Base-by-base conservation (phyloP, 2,113 vertebrate species). In the Myotis yumanensis region DNA sequence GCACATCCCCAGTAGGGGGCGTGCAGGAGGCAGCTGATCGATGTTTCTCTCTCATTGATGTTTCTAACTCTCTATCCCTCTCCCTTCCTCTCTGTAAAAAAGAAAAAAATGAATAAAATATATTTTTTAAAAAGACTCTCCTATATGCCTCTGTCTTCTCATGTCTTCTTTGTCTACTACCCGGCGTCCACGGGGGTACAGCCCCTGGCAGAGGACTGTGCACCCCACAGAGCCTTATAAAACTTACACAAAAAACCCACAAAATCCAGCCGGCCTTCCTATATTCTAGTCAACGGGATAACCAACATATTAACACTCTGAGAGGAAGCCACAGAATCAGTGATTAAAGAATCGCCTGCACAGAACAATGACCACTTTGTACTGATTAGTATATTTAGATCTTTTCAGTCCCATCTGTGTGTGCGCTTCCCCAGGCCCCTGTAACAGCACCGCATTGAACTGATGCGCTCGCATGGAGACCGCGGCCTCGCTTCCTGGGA, bases 211-310 rank as follows among this genome's bases (percentile, higher is more conserved):
- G 46, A 46, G 46, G 46, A 46, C 46, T 46, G 46, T 46, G 46
- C 46, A 46, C 46, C 46, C 46, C 46, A 46, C 46, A 12, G 11
- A 52, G 32, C 62, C 75, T 86, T 89, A 75, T 5, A 80, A 92
- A 90, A 96, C 35, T 32, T 73, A 48, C 66, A 79, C 80, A 86
- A 93, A 95, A 86, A n/a, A n/a, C n/a, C n/a, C n/a, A n/a, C n/a
- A n/a, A n/a, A n/a, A n/a, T n/a, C 59, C 73, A 35, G 16, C 72
- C 72, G 46, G 25, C 30, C 85, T 89, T 89, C 75, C 57, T 89
- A 90, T 32, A 66, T 37, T n/a, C 28, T 87, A 85, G 6, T 66
- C 88, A 93, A 93, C 40, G 48, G 48, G n/a, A 62, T 23, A 86
- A 85, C 28, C 17, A 83, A 91, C 48, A 69, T 59, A 62, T 69